phyloP scores from a whole-genome alignment of 2,113 vertebrate species.

The Morone chrysops region DNA sequence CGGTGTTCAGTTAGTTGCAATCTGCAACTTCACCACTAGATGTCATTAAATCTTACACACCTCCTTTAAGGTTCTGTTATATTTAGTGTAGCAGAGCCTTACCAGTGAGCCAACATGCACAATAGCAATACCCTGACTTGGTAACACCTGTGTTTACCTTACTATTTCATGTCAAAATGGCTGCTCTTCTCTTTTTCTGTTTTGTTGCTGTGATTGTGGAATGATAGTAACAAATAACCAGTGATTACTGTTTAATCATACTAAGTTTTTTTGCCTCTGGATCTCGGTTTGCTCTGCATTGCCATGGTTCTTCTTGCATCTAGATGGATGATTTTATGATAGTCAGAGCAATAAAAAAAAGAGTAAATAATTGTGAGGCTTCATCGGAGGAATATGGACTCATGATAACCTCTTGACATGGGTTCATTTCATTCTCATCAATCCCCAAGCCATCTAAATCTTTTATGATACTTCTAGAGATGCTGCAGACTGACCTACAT shows the following conservation, averaged over 20 bases:
- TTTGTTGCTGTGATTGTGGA: too few relatives aligned
- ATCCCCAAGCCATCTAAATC: conserved; percentile 36
- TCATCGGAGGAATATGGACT: conserved; percentile 8
- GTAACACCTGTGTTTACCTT: too few relatives aligned
- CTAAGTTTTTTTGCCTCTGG: conserved; percentile 22
- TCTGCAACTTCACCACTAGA: too few relatives aligned
- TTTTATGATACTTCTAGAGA: conserved; percentile 37
- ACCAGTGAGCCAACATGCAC: too few relatives aligned
- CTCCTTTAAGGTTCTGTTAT: too few relatives aligned
- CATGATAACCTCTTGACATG: conserved; percentile 47
- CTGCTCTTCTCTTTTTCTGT: too few relatives aligned
- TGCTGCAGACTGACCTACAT: conserved; percentile 72
- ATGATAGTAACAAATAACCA: neutral
- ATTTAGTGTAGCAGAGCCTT: too few relatives aligned
- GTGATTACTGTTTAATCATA: neutral
- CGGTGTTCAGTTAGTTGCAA: too few relatives aligned
- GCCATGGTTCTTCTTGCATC: conserved; percentile 36
- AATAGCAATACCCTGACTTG: too few relatives aligned
- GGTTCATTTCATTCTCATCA: conserved; percentile 49
- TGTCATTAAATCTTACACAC: too few relatives aligned
- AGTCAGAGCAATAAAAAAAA: conserved; percentile 1
- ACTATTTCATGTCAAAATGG: too few relatives aligned
- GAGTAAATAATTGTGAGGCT: neutral
- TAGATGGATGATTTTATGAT: neutral
- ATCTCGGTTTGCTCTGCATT: conserved; percentile 4